Conservation (phyloP, 1,140 invertebrate genomes). For the Orchestia grillus region DNA sequence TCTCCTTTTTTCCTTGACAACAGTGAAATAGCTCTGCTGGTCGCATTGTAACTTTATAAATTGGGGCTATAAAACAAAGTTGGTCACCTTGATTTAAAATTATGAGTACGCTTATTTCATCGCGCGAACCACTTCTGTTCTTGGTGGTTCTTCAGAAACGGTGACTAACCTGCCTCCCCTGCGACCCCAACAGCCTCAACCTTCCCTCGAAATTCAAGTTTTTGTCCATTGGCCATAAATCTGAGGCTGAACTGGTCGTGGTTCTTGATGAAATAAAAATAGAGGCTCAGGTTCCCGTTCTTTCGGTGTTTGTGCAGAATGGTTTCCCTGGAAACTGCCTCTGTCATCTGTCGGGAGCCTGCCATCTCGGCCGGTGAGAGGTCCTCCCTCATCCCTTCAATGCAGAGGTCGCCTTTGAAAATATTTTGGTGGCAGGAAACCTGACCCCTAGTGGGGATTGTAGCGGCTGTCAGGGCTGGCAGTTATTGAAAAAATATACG, state of each 20-base stretch:
- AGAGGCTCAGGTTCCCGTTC: neutral
- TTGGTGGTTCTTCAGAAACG: neutral
- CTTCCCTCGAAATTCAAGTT: neutral
- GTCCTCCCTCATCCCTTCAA: neutral
- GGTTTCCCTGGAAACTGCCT: neutral
- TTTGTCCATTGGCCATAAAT: neutral
- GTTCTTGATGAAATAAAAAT: slow-evolving; percentile 3
- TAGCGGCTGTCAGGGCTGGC: too few species aligned
- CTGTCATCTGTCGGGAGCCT: neutral
- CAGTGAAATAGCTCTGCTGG: neutral
- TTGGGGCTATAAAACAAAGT: neutral
- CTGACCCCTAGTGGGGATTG: neutral
- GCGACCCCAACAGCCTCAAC: neutral
- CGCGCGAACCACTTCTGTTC: neutral
- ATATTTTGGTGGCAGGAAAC: neutral
- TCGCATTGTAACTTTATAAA: neutral
- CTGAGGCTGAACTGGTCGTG: neutral
- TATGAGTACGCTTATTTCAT: neutral
- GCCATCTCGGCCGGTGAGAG: neutral
- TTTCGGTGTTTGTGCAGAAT: neutral
- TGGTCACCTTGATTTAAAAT: neutral
- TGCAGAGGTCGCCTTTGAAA: neutral
- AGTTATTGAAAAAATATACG: too few species aligned
- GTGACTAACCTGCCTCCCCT: neutral
- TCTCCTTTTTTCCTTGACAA: neutral